These are phyloP conservation scores for Saccostrea echinata DNA, from an alignment of 1,140 invertebrate species.

Conservation along the genomic window DNA sequence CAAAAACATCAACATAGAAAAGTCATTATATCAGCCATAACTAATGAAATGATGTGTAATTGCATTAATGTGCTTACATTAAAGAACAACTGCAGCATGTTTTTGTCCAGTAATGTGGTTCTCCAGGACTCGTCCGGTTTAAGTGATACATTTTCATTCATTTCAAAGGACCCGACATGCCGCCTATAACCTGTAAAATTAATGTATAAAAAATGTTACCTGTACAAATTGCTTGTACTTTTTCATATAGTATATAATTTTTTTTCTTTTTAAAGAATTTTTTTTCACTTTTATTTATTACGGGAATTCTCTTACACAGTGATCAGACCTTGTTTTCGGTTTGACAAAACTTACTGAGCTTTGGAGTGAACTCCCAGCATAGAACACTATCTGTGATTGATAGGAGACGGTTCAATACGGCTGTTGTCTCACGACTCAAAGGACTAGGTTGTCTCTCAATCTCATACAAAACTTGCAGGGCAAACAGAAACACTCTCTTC, in stretches of 20 bases:
- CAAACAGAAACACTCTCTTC: constrained; percentile 89
- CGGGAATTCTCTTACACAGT: too few species aligned
- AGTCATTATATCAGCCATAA: too few species aligned
- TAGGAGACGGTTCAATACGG: constrained; percentile 83
- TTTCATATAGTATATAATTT: too few species aligned
- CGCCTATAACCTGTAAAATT: constrained; percentile 54
- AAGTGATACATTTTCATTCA: constrained; percentile 71
- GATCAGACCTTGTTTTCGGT: too few species aligned
- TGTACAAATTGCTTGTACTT: too few species aligned
- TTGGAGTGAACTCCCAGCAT: constrained; percentile 87
- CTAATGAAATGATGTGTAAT: too few species aligned
- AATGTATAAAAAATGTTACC: too few species aligned
- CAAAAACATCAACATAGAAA: too few species aligned
- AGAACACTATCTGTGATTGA: constrained; percentile 88
- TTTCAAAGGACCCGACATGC: constrained; percentile 72
- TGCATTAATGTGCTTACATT: constrained; percentile 79
- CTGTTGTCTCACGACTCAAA: constrained; percentile 81
- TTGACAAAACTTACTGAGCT: constrained; percentile 52
- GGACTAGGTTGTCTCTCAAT: constrained; percentile 82
- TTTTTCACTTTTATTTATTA: too few species aligned
- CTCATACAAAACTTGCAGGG: constrained; percentile 83
- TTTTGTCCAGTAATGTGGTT: constrained; percentile 88
- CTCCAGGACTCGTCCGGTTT: constrained; percentile 83
- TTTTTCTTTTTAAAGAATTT: too few species aligned
- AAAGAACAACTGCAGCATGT: constrained; percentile 89